Evolutionary conservation across 2,113 vertebrate species (phyloP).

Genomic region (Sander lucioperca): DNA sequence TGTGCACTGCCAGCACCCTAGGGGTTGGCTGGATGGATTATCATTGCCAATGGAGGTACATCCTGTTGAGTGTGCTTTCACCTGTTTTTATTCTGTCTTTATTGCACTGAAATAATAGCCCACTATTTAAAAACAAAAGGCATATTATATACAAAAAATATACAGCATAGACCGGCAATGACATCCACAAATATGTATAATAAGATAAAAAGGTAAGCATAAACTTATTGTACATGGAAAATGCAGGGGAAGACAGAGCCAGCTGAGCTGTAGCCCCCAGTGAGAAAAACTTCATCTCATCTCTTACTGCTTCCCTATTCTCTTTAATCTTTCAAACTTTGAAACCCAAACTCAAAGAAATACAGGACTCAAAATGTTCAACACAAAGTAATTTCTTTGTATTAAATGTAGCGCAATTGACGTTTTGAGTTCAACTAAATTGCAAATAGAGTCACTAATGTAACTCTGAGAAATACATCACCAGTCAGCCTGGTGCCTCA

Average conservation of each 20-base stretch:
- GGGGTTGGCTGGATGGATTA: slow-evolving; percentile 10
- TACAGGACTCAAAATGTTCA: neutral
- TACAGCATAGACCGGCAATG: neutral
- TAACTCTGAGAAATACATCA: neutral
- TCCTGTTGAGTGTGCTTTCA: slow-evolving; percentile 18
- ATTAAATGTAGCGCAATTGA: neutral
- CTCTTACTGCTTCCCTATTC: slow-evolving; percentile 58
- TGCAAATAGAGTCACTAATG: slow-evolving; percentile 6
- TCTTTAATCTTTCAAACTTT: slow-evolving; percentile 65
- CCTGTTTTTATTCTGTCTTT: slow-evolving; percentile 12
- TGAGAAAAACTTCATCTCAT: slow-evolving; percentile 53
- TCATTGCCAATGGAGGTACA: neutral
- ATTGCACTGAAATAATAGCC: neutral
- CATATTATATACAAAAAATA: neutral
- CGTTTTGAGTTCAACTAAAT: neutral
- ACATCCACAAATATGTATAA: slow-evolving; percentile 9
- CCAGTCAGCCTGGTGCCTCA: neutral
- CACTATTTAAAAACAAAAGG: neutral
- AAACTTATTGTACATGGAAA: slow-evolving; percentile 22
- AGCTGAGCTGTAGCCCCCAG: slow-evolving; percentile 49
- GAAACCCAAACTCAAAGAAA: neutral
- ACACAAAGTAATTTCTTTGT: neutral
- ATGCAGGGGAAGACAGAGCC: slow-evolving; percentile 14
- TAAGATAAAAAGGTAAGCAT: slow-evolving; percentile 24
- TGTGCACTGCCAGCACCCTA: slow-evolving; percentile 1